Evolutionary conservation across 2,888 invertebrate genomes (phyloP).

Genomic region (Coleophora flavipennella): DNA sequence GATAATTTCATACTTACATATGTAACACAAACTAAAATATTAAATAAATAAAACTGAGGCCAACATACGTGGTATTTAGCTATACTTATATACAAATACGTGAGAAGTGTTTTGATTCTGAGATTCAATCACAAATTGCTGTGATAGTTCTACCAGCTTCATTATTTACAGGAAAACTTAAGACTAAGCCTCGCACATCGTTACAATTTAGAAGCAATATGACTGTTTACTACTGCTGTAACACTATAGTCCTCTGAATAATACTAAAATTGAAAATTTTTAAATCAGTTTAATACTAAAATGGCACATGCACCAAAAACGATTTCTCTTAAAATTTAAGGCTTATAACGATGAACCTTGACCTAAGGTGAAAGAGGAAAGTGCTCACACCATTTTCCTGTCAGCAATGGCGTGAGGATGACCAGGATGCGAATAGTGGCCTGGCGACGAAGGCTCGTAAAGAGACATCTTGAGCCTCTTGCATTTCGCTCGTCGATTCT

Average conservation of each 20-base stretch:
- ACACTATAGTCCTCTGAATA: slow-evolving; percentile 37
- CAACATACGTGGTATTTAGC: slow-evolving; percentile 19
- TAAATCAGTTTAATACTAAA: slow-evolving; percentile 54
- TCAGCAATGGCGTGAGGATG: slow-evolving; percentile 70
- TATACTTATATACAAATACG: slow-evolving; percentile 35
- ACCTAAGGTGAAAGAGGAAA: slow-evolving; percentile 1
- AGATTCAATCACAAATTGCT: slow-evolving; percentile 51
- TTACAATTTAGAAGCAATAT: slow-evolving; percentile 7
- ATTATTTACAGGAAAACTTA: slow-evolving; percentile 13
- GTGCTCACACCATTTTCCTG: slow-evolving; percentile 52
- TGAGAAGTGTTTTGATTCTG: slow-evolving; percentile 33
- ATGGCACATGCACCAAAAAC: slow-evolving; percentile 66
- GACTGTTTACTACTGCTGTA: slow-evolving; percentile 29
- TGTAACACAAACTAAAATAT: slow-evolving; percentile 27
- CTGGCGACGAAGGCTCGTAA: slow-evolving; percentile 81
- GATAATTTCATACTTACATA: no score
- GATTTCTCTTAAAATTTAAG: slow-evolving; percentile 44
- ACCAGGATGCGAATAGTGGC: slow-evolving; percentile 72
- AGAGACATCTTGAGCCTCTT: slow-evolving; percentile 95
- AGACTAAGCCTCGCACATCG: no score
- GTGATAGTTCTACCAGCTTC: slow-evolving; percentile 23
- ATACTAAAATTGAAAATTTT: slow-evolving; percentile 36
- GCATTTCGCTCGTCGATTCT: slow-evolving; percentile 98
- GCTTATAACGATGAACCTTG: slow-evolving; percentile 22
- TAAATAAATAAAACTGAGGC: slow-evolving; percentile 31